Conservation (phyloP, 2,888 invertebrate genomes). For the Meliscaeva auricollis region DNA sequence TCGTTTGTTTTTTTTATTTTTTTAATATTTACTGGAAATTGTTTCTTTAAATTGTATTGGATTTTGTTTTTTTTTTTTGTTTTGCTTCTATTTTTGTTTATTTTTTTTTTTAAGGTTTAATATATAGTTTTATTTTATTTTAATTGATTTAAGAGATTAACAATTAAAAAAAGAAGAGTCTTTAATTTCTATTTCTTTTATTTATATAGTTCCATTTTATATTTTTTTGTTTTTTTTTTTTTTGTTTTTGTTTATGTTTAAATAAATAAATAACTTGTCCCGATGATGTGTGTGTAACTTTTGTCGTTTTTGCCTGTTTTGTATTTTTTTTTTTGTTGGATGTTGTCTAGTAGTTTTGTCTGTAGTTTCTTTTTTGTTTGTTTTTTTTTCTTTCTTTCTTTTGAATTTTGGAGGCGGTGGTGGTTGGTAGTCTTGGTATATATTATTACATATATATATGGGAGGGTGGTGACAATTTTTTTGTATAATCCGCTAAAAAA, state of each 20-base stretch:
- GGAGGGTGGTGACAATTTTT: slow-evolving; percentile 66
- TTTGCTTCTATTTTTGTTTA: slow-evolving; percentile 77
- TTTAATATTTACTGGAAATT: slow-evolving; percentile 78
- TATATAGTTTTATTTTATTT: slow-evolving; percentile 78
- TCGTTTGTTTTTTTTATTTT: slow-evolving; percentile 77
- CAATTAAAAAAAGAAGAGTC: slow-evolving; percentile 75
- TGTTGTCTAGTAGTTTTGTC: no score
- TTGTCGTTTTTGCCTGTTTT: slow-evolving; percentile 65
- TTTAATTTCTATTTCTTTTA: slow-evolving; percentile 73
- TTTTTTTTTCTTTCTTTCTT: slow-evolving; percentile 65
- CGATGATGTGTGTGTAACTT: slow-evolving; percentile 67
- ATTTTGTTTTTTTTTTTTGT: slow-evolving; percentile 76
- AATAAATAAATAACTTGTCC: slow-evolving; percentile 77
- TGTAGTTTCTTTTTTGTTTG: slow-evolving; percentile 68
- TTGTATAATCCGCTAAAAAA: slow-evolving; percentile 52
- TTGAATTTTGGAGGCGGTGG: slow-evolving; percentile 69
- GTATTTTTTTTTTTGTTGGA: slow-evolving; percentile 52
- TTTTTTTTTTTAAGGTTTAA: slow-evolving; percentile 79
- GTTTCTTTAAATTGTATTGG: slow-evolving; percentile 77
- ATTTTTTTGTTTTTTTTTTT: slow-evolving; percentile 29
- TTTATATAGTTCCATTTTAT: slow-evolving; percentile 55
- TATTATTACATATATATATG: slow-evolving; percentile 8
- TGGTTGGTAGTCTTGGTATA: slow-evolving; percentile 72
- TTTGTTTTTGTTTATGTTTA: slow-evolving; percentile 57
- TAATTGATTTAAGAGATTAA: slow-evolving; percentile 77